Evolutionary conservation across 2,888 invertebrate species (phyloP).

Genomic region (Pristionchus maxplancki): DNA sequence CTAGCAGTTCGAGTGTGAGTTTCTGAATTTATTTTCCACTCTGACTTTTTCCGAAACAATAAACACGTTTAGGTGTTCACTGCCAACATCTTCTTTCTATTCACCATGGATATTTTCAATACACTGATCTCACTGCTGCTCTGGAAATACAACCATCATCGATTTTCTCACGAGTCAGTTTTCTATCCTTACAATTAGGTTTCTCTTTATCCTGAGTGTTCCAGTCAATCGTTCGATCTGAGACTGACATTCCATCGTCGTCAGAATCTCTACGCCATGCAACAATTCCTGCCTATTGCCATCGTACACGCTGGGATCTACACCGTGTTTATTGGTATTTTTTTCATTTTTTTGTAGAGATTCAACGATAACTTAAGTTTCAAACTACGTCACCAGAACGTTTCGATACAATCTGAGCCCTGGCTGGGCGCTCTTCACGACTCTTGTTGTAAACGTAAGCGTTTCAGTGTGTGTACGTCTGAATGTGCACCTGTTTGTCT

Average conservation of each 20-base stretch:
- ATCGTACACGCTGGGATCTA: neutral
- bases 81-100: neutral
- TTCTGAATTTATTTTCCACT: too few species aligned
- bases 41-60: too few species aligned
- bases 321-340: neutral
- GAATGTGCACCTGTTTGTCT: too few species aligned
- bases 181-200: too few species aligned
- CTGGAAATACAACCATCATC: neutral
- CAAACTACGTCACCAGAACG: neutral
- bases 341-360: neutral
- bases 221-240: neutral
- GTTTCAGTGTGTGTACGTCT: too few species aligned
- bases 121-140: neutral
- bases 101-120: neutral
- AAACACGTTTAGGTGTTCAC: neutral
- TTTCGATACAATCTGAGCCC: neutral
- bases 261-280: conserved; percentile 28
- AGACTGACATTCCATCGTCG: neutral
- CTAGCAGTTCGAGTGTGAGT: neutral
- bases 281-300: conserved; percentile 23
- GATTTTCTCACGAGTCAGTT: neutral
- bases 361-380: neutral
- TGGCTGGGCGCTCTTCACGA: neutral
- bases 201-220: too few species aligned
- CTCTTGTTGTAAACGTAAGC: too few species aligned